These are phyloP conservation scores for Bellardia bayeri DNA, from an alignment of 2,888 invertebrate species.

Conservation along the genomic window DNA sequence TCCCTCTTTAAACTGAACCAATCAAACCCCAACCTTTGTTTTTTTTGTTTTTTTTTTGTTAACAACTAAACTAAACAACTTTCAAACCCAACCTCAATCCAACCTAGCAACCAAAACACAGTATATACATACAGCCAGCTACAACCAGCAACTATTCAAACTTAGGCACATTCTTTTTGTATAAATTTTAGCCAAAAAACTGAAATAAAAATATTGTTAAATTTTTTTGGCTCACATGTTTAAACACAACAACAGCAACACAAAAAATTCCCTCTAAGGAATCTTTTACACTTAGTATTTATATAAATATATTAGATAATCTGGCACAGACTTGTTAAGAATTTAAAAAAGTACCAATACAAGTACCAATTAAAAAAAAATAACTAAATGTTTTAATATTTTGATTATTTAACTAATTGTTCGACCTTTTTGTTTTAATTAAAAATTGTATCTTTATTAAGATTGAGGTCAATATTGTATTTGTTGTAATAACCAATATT, in stretches of 20 bases:
- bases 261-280: neutral
- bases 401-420: no score
- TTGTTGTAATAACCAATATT: no score
- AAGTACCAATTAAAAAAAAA: no score
- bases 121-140: neutral
- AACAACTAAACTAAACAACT: neutral
- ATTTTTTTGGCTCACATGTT: neutral
- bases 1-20: neutral
- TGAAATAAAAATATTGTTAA: no score
- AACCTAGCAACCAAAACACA: neutral
- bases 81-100: neutral
- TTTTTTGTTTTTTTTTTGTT: no score
- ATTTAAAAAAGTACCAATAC: neutral
- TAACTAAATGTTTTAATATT: no score
- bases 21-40: slow-evolving; percentile 25
- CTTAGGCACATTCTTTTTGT: neutral
- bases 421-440: no score
- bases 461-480: no score
- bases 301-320: no score
- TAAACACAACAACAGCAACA: no score
- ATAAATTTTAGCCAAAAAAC: neutral
- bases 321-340: neutral
- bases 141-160: neutral
- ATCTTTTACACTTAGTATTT: neutral
- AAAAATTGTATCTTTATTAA: no score